These are phyloP conservation scores for Emesis furor DNA, from an alignment of 2,888 invertebrate species.

Conservation along the genomic window DNA sequence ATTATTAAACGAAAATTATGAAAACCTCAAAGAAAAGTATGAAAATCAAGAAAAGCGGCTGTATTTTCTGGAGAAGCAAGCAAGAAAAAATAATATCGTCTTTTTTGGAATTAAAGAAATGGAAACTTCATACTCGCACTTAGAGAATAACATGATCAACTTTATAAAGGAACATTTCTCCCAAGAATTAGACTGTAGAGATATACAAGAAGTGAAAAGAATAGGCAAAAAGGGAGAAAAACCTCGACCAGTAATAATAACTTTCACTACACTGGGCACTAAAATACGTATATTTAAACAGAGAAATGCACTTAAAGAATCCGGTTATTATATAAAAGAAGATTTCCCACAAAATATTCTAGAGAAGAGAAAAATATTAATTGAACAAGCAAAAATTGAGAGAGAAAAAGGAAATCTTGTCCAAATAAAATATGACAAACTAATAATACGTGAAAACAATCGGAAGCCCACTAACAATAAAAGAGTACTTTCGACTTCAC, in stretches of 20 bases:
- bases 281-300: neutral
- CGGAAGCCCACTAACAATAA: slow-evolving; percentile 23
- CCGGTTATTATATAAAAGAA: slow-evolving; percentile 25
- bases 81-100: slow-evolving; percentile 38
- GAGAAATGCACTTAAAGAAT: slow-evolving; percentile 19
- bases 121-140: neutral
- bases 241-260: neutral
- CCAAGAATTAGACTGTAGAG: neutral
- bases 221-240: neutral
- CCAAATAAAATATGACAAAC: slow-evolving; percentile 44
- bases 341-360: slow-evolving; percentile 33
- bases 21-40: neutral
- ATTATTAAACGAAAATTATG: neutral
- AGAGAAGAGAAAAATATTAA: slow-evolving; percentile 11
- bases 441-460: slow-evolving; percentile 24
- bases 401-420: slow-evolving; percentile 45
- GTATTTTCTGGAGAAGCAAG: slow-evolving; percentile 43
- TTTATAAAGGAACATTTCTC: slow-evolving; percentile 14
- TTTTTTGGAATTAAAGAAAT: slow-evolving; percentile 25
- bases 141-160: neutral
- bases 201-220: neutral
- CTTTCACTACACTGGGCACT: neutral
- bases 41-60: slow-evolving; percentile 29
- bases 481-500: slow-evolving; percentile 1
- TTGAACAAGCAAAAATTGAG: slow-evolving; percentile 32